Percentiles rank a stretch among this genome's conserved stretches.
phyloP scores from a whole-genome alignment of 1,140 invertebrate species.

The Diorhabda elongata region DNA sequence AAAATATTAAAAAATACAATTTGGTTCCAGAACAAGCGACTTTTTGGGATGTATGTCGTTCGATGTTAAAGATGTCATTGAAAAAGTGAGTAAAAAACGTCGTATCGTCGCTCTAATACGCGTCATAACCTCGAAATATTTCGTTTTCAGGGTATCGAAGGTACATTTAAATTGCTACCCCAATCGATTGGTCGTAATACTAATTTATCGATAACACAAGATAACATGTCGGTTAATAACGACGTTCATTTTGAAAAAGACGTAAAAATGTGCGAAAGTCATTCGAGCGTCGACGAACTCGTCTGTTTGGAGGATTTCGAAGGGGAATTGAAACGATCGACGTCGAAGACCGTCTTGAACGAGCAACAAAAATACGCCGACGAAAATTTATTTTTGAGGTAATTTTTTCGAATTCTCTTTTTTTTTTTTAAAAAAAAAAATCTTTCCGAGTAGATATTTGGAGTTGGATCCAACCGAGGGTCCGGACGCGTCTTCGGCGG shows the following conservation, averaged over 20 bases:
- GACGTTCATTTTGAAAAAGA: conserved; percentile 25
- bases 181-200: conserved; percentile 50
- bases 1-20: neutral
- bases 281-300: conserved; percentile 46
- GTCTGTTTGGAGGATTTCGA: conserved; percentile 42
- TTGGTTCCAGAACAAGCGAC: conserved; percentile 67
- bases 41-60: conserved; percentile 77
- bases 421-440: neutral
- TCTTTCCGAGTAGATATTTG: conserved; percentile 54
- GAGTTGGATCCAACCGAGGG: conserved; percentile 68
- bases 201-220: conserved; percentile 36
- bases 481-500: conserved; percentile 53
- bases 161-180: conserved; percentile 53
- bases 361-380: conserved; percentile 64
- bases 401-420: neutral
- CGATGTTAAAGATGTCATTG: conserved; percentile 63
- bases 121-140: neutral
- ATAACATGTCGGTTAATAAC: conserved; percentile 14
- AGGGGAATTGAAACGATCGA: conserved; percentile 34
- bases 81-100: conserved; percentile 43
- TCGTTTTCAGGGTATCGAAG: conserved; percentile 49
- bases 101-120: neutral
- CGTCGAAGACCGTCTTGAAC: conserved; percentile 42
- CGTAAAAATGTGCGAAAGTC: conserved; percentile 29
- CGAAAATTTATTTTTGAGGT: conserved; percentile 63